phyloP scores from a whole-genome alignment of 2,113 vertebrate species.

The Chrysochloris asiatica region DNA sequence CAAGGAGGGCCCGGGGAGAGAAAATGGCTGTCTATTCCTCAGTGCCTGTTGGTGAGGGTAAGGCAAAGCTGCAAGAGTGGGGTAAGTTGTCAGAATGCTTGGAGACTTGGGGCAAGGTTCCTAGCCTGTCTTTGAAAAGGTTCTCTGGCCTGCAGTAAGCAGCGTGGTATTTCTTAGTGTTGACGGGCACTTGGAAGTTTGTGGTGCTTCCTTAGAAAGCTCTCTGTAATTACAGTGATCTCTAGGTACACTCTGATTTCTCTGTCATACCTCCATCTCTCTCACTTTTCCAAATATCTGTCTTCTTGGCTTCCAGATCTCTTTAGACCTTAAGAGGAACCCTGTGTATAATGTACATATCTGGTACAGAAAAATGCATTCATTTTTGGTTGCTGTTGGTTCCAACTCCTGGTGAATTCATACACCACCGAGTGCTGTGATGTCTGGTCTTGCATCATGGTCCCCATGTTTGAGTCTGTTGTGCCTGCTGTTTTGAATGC shows the following conservation, averaged over 20 bases:
- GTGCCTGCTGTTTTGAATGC: too few species aligned
- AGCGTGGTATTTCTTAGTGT: neutral
- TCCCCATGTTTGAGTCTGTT: neutral
- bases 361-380: neutral
- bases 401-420: neutral
- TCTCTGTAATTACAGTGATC: neutral
- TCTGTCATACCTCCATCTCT: neutral
- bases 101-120: neutral
- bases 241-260: neutral
- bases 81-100: rapidly evolving
- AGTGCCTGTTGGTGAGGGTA: neutral
- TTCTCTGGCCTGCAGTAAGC: neutral
- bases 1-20: neutral
- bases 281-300: neutral
- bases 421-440: rapidly evolving
- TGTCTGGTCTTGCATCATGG: too few species aligned
- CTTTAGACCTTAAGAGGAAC: neutral
- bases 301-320: conserved; percentile 13
- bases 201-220: neutral
- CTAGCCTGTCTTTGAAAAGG: neutral
- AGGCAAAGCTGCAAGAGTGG: rapidly evolving
- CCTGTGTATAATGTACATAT: neutral
- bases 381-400: neutral
- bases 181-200: neutral
- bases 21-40: neutral